These are phyloP conservation scores for Cryptocephalus primarius DNA, from an alignment of 2,888 invertebrate species.

Conservation along the genomic window DNA sequence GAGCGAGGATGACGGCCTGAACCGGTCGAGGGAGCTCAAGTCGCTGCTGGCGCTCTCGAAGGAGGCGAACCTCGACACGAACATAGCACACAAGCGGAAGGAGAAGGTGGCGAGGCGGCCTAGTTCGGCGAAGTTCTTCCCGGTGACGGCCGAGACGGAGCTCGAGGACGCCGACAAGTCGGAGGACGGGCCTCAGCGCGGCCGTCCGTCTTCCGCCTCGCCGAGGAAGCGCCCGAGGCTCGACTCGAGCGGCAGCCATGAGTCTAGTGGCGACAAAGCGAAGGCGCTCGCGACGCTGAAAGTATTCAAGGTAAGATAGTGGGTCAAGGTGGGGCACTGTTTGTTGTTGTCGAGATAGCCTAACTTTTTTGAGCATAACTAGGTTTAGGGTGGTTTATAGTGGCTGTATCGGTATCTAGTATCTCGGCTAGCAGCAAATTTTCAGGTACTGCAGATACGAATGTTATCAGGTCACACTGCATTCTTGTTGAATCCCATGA, in stretches of 20 bases:
- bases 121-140: constrained; percentile 14
- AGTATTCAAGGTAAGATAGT: constrained; percentile 21
- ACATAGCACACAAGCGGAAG: constrained; percentile 40
- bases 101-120: constrained; percentile 19
- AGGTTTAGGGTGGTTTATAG: too few species aligned
- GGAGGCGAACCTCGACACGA: constrained; percentile 52
- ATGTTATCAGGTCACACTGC: too few species aligned
- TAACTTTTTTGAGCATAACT: too few species aligned
- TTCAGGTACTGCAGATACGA: too few species aligned
- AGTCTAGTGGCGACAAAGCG: constrained; percentile 15
- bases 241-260: constrained; percentile 17
- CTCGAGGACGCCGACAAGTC: constrained; percentile 19
- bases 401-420: too few species aligned
- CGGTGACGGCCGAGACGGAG: constrained; percentile 28
- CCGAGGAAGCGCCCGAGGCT: too few species aligned
- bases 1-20: constrained; percentile 11
- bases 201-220: too few species aligned
- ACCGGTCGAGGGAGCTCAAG: constrained; percentile 41
- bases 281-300: constrained; percentile 16
- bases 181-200: constrained; percentile 3
- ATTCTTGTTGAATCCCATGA: too few species aligned
- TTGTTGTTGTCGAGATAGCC: too few species aligned
- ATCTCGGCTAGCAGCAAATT: too few species aligned
- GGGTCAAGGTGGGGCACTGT: too few species aligned
- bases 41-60: constrained; percentile 54